Base-by-base conservation (phyloP, 2,113 vertebrate genomes). In the Cinclus cinclus region DNA sequence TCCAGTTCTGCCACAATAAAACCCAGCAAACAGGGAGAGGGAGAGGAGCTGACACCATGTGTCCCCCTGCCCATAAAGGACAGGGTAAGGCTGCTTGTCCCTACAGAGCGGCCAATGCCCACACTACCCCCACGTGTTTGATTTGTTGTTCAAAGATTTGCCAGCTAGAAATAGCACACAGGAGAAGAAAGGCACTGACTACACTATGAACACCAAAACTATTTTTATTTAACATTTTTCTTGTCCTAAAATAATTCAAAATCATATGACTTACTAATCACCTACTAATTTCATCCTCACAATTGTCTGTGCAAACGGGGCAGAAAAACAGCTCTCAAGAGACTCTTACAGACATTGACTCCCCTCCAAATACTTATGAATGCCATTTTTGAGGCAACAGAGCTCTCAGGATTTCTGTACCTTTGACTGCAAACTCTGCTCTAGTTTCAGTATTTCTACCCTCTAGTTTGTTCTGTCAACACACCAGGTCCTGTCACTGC, bases 81-180 rank as follows among this genome's bases (percentile, higher is more conserved):
- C 42, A 31, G 16, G 22, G n/a, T 58, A 46, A 67, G 10, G 16
- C 42, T n/a, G 19, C 15, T 49, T 6, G 11, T 56, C 28, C 39
- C 41, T 42, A 53, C 13, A n/a, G 7, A 79, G 37, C 37, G 50
- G 59, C 10, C 41, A 23, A n/a, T 21, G 70, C 10, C 47, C 31
- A 59, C 1, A 0, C 62, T 9, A 63, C 7, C 18, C 16, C 8
- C 28, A 8, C 0, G 1, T 1, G 8, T 62, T 76, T 68, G 35
- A 62, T 31, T 28, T 58, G 11, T 13, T 30, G 8, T 31, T 82
- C 22, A 41, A 64, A 83, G 33, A 70, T 71, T 18, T 73, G 62
- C 15, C 37, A 19, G 9, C 27, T 55, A 62, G 50, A 49, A 89
- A 55, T 2, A 41, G 28, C 7, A 10, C 24, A 35, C 10, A 68